Conservation (phyloP, 1,140 invertebrate genomes). For the Papilio dardanus region DNA sequence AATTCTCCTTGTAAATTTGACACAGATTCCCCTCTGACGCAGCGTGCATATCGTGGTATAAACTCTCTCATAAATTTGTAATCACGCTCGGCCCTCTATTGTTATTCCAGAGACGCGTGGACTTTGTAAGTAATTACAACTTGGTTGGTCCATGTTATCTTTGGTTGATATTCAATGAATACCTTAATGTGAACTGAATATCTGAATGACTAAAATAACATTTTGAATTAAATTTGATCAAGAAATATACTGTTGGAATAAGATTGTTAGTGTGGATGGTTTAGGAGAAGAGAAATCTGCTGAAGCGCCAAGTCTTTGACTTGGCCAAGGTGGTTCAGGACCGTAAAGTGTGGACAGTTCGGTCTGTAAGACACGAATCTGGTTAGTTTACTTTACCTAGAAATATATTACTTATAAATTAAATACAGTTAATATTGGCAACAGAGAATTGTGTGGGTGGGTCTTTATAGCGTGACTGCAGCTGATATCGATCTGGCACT, state of each 20-base stretch:
- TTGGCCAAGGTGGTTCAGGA: no score
- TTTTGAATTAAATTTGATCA: background rate
- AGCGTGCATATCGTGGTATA: constrained; percentile 6
- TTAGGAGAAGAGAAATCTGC: no score
- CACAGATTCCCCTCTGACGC: constrained; percentile 22
- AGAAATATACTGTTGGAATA: background rate
- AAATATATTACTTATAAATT: constrained; percentile 7
- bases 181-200: background rate
- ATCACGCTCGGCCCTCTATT: constrained; percentile 19
- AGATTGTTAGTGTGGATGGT: background rate
- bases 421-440: background rate
- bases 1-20: constrained; percentile 25
- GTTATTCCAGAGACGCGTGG: constrained; percentile 10
- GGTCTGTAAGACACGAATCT: no score
- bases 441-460: constrained; percentile 5
- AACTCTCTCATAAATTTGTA: constrained; percentile 16
- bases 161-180: constrained; percentile 10
- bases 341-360: no score
- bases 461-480: constrained; percentile 30
- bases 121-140: constrained; percentile 24
- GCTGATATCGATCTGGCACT: constrained; percentile 35
- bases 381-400: no score
- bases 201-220: background rate
- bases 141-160: constrained; percentile 6
- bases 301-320: no score